Percentiles rank a stretch among this genome's conserved stretches.
phyloP scores from a whole-genome alignment of 2,113 vertebrate species.

The Picathartes gymnocephalus region DNA sequence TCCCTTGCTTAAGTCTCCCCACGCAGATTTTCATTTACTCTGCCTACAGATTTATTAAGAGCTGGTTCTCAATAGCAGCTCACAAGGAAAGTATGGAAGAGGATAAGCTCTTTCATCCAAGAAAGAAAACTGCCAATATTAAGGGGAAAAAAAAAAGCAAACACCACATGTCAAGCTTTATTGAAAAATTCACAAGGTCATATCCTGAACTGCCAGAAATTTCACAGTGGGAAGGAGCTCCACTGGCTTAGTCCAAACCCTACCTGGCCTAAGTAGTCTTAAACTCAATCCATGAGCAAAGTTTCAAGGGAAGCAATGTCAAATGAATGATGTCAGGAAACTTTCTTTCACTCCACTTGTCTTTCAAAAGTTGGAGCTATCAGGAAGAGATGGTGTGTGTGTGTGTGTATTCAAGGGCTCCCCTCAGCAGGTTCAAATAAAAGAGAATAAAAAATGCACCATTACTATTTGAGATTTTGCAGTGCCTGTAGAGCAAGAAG shows the following conservation, averaged over 20 bases:
- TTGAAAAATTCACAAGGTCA: neutral
- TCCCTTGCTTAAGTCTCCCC: neutral
- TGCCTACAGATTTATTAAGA: conserved; percentile 1
- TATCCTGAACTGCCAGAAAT: neutral
- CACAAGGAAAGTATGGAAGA: neutral
- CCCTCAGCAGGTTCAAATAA: neutral
- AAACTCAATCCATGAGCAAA: neutral
- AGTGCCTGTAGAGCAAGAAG: neutral
- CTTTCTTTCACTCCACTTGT: neutral
- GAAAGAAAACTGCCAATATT: neutral
- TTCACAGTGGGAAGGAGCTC: neutral
- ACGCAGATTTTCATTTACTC: neutral
- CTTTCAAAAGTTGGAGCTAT: neutral
- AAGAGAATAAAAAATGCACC: neutral
- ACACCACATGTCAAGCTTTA: neutral
- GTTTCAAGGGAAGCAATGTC: conserved; percentile 2
- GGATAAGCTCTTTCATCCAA: neutral
- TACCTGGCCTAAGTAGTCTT: neutral
- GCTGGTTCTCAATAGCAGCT: neutral
- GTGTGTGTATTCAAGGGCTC: neutral
- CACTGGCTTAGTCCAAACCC: neutral
- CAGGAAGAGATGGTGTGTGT: neutral
- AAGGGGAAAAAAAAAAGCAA: neutral
- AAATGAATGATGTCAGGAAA: neutral
- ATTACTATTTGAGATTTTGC: neutral